Evolutionary conservation across 2,888 invertebrate genomes (phyloP), one percentile per base, ranked within the genome.

Genomic region (Rhingia rostrata): DNA sequence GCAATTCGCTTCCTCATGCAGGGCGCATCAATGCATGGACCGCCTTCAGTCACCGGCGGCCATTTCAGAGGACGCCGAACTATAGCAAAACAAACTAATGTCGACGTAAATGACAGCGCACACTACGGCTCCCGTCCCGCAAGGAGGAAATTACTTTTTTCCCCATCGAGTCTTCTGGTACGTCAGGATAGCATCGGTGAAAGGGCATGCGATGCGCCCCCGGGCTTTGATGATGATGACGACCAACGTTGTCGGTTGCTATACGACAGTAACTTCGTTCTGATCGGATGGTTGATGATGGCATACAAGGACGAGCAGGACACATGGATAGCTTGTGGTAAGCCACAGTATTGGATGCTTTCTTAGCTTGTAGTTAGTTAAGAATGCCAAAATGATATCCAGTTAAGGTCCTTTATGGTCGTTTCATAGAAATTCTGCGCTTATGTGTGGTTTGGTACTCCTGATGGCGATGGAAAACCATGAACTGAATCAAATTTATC

Each of bases 301-400:
- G 12, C 32, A 14, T 33, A 6, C 12, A 6, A 45, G 5, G 32
- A 47, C 32, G 43, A 14, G 30, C 30, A 14, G 9, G 45, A 61
- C 47, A 10, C n/a, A 33, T 39, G n/a, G 39, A n/a, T 6, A 45
- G 33, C 64, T 12, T 49, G 39, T 51, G 51, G 39, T 32, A 43
- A 58, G 51, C 51, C 64, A 73, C 64, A 66, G 73, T 79, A 72
- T 66, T 66, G 58, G 60, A 63, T 72, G 58, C 58, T 72, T 72
- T 60, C 64, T 64, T 51, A 58, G 64, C 64, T 70, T 49, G 64
- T 60, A 51, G 72, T 56, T 58, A 58, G 73, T 73, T 54, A 72
- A 61, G 39, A 64, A 45, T 49, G 47, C 47, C 64, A 64, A 64
- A 2, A 73, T 49, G 64, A 56, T 66, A 74, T 30, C 45, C 54